Conservation (phyloP, 2,797 vertebrate genomes). For the Cossypha heuglini region DNA sequence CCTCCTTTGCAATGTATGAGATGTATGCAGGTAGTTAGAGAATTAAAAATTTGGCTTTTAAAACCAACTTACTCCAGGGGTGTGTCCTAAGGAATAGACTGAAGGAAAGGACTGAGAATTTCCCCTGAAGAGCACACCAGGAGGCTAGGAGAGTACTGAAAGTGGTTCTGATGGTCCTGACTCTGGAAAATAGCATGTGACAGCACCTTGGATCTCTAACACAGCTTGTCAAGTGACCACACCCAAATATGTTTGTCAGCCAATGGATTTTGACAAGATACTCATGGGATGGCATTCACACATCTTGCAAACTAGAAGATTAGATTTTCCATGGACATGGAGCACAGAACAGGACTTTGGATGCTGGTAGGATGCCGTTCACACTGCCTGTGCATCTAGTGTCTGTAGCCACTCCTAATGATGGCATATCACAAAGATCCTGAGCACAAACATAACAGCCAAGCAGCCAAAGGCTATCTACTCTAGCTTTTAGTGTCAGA, state of each 20-base stretch:
- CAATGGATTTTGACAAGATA: background rate
- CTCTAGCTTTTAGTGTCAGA: background rate
- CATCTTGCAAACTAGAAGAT: background rate
- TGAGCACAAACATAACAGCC: background rate
- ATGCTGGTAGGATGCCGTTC: background rate
- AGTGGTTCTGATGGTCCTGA: background rate
- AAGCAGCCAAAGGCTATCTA: background rate
- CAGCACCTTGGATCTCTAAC: accelerated
- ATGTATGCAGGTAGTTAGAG: background rate
- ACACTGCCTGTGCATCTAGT: background rate
- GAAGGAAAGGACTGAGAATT: background rate
- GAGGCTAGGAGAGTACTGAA: background rate
- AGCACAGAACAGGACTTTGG: background rate
- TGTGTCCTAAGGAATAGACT: background rate
- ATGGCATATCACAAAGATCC: background rate
- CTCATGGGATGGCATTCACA: accelerated
- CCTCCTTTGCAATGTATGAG: background rate
- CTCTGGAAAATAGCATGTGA: accelerated
- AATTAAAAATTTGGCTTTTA: background rate
- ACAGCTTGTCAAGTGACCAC: background rate
- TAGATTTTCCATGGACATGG: background rate
- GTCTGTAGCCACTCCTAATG: background rate
- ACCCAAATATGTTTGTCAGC: background rate
- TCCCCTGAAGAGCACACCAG: background rate
- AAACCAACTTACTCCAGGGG: background rate